Conservation (phyloP, 2,888 invertebrate species). For the Chaitophorus viminalis region DNA sequence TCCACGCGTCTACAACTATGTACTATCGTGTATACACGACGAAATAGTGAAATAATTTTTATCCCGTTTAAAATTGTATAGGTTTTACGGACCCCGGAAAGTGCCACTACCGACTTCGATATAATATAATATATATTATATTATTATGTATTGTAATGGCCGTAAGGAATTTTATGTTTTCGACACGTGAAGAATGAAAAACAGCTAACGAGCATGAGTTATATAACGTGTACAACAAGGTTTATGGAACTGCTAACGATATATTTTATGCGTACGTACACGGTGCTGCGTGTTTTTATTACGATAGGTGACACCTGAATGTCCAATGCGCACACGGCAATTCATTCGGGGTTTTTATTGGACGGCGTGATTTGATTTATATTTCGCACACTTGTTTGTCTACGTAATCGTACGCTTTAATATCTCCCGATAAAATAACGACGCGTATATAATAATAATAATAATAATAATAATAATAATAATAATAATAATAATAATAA, state of each 20-base stretch:
- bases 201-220: slow-evolving; percentile 13
- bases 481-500: too few species aligned
- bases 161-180: slow-evolving; percentile 37
- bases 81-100: neutral
- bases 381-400: slow-evolving; percentile 30
- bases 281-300: slow-evolving; percentile 16
- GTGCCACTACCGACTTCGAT: neutral
- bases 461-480: too few species aligned
- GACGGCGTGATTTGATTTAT: slow-evolving; percentile 26
- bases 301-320: slow-evolving; percentile 27
- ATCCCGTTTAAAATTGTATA: neutral
- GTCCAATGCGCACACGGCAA: slow-evolving; percentile 3
- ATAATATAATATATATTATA: too few species aligned
- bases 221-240: neutral
- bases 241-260: slow-evolving; percentile 11
- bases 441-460: too few species aligned
- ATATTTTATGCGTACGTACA: slow-evolving; percentile 15
- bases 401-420: neutral
- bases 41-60: neutral
- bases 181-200: slow-evolving; percentile 40
- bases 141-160: slow-evolving; percentile 21
- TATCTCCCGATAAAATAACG: neutral
- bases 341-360: slow-evolving; percentile 15
- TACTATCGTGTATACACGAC: too few species aligned
- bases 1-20: too few species aligned